Conservation (phyloP, 2,113 vertebrate species). For the cattle (Bos taurus) region ARS-UCD2.0 NC_037328.1:47048501-47049000, state of each 20-base stretch:
- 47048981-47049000: neutral
- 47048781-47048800: neutral
- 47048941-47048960: neutral
- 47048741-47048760: neutral
- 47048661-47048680: neutral
- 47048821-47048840: neutral
- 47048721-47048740: neutral
- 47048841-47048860: neutral
- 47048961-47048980: neutral
- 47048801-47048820: neutral
- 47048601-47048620: neutral
- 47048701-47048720: neutral
- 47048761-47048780: neutral
- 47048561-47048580: neutral
- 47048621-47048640: neutral
- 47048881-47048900: rapidly evolving
- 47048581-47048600: neutral
- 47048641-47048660: neutral
- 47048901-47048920: neutral
- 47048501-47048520: neutral
- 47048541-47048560: neutral
- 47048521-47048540: neutral
- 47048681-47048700: neutral
- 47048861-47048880: neutral
- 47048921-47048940: neutral